Evolutionary conservation across 2,888 invertebrate species (phyloP).

Genomic region (Acrobasis consociella): DNA sequence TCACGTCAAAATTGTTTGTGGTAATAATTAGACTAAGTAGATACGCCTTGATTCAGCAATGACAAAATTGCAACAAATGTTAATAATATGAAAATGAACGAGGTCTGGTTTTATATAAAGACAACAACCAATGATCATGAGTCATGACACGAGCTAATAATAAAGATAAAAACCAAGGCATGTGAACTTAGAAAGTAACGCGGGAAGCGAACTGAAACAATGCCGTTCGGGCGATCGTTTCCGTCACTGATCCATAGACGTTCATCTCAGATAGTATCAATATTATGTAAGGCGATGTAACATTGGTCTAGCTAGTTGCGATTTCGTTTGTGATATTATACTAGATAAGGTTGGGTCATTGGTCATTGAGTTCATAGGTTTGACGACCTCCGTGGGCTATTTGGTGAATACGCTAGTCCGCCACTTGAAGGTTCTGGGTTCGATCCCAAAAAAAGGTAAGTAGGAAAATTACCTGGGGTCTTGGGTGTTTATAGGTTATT

Average conservation of each 20-base stretch:
- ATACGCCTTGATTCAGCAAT: too few species aligned
- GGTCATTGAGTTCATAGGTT: not conserved
- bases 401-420: not conserved
- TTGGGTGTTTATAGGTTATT: too few species aligned
- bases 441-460: too few species aligned
- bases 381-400: not conserved
- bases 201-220: conserved; percentile 37
- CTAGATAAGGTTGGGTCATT: conserved; percentile 2
- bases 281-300: conserved; percentile 17
- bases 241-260: conserved; percentile 28
- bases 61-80: too few species aligned
- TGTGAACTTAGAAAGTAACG: conserved; percentile 30
- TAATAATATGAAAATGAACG: too few species aligned
- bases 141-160: not conserved
- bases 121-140: not conserved
- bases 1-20: too few species aligned
- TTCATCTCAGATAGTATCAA: conserved; percentile 8
- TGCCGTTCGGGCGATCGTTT: conserved; percentile 35
- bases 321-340: conserved; percentile 4
- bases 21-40: too few species aligned
- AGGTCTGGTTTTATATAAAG: not conserved
- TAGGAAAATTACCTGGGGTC: too few species aligned
- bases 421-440: too few species aligned
- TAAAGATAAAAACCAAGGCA: conserved; percentile 1
- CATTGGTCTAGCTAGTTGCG: not conserved